A percentile compares a stretch with the other conserved stretches of the same genome.
Evolutionary conservation across 2,113 vertebrate genomes (phyloP).

Genomic region (Polyodon spathula): DNA sequence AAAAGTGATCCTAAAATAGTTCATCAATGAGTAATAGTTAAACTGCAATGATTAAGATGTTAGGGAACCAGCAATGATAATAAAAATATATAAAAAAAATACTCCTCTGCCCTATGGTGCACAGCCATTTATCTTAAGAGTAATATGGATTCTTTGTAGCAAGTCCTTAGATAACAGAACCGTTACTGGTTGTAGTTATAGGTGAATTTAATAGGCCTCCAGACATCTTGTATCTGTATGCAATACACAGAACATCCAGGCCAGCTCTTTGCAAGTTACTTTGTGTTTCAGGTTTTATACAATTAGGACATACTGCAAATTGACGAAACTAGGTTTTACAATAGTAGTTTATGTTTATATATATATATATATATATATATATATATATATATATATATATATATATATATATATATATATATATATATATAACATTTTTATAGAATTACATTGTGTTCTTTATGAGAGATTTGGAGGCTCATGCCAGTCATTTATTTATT

Average conservation of each 20-base stretch:
- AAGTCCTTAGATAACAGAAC: constrained; percentile 2
- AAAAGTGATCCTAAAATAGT: not conserved
- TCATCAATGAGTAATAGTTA: constrained; percentile 3
- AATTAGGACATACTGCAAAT: not conserved
- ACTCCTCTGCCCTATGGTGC: constrained; percentile 1
- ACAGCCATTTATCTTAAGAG: constrained; percentile 6
- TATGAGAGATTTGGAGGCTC: no score
- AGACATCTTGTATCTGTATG: not conserved
- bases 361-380: not conserved
- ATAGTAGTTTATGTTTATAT: not conserved
- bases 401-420: no score
- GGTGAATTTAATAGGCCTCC: constrained; percentile 7
- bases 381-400: no score
- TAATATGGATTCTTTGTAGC: constrained; percentile 8
- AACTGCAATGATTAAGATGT: not conserved
- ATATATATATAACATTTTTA: no score
- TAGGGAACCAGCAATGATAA: constrained; percentile 5
- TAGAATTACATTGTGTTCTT: no score
- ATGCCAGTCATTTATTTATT: not conserved
- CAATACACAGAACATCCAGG: not conserved
- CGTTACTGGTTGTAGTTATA: not conserved
- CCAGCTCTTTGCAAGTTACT: not conserved
- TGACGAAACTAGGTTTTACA: not conserved
- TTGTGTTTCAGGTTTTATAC: no score
- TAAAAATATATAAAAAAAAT: constrained; percentile 6